Base-by-base conservation (phyloP, 2,888 invertebrate genomes). In the Nephrotoma flavescens region DNA sequence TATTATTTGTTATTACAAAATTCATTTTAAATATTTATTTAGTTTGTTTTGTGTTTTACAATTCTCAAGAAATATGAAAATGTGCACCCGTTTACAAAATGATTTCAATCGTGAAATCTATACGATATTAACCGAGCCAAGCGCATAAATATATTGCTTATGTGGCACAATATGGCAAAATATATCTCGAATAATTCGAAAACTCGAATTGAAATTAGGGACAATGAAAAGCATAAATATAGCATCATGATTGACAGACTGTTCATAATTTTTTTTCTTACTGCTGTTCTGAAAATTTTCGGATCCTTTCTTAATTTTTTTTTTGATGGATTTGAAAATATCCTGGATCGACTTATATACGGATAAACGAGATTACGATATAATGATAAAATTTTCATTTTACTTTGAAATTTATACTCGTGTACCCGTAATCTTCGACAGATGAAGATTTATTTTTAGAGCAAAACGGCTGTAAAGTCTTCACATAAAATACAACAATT, bases 11-110 rank as follows among this genome's bases (percentile, higher is more conserved):
- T 85, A 42, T 12, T 85, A 85, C n/a, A 86, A 86, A n/a, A 42
- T 41, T 6, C 42, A 45, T 86, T 47, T 87, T 11, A 41, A 86
- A 41, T 87, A 12, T 87, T 11, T 87, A 52, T 42, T 31, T 71
- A 31, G 19, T 71, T 71, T 9, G 19, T 19, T 71, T 71, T 31
- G 31, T 71, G 71, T 71, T 71, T 71, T 7, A 71, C 71, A 31
- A 71, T 71, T 31, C 31, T 71, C 31, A 71, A 5, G 9, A 71
- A 71, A 31, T 31, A 31, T 31, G 31, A 31, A 71, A 71, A 6
- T 31, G 19, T 19, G 7, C 19, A 71, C 31, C 0, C 31, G 31
- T 57, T 19, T 57, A 57, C 19, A 57, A 15, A 6, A 19, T 57
- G 57, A 57, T 57, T 52, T 52, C 15, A 57, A 31, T 71, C 31